A percentile compares a stretch with the other conserved stretches of the same genome.
Conservation (phyloP, 2,797 vertebrate species). For the Scarus forsteni region DNA sequence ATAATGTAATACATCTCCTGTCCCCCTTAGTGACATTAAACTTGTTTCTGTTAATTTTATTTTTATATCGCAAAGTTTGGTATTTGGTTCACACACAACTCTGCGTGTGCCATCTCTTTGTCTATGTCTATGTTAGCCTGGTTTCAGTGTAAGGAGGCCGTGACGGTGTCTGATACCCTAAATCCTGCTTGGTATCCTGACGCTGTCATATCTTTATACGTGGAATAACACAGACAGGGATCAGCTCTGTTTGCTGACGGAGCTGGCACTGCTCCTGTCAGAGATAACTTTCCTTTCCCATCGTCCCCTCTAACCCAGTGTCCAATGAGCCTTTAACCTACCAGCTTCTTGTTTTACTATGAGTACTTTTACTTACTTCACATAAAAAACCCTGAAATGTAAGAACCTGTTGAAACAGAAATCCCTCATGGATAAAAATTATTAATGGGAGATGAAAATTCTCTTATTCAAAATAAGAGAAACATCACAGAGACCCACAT, state of each 20-base stretch:
- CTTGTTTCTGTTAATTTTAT: no score
- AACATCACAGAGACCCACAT: conserved; percentile 29
- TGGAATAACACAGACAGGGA: background rate
- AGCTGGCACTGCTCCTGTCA: background rate
- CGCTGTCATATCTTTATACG: background rate
- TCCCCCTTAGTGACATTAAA: no score
- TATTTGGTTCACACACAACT: no score
- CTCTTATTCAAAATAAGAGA: background rate
- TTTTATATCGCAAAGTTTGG: no score
- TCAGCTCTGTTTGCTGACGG: background rate
- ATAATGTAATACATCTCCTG: background rate
- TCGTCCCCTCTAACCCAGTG: background rate
- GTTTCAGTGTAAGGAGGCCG: no score
- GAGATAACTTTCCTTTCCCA: background rate
- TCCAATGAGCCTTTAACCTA: background rate
- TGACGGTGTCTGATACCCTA: no score
- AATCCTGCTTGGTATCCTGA: no score
- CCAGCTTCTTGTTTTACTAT: background rate
- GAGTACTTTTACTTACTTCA: fast-evolving
- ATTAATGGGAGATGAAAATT: background rate
- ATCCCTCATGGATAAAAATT: background rate
- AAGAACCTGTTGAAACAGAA: background rate
- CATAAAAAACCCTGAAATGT: conserved; percentile 1
- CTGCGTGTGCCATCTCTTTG: no score
- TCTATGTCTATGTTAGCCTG: no score